Base-by-base conservation (phyloP, 2,113 vertebrate genomes). In the Pseudorectes ferrugineus region DNA sequence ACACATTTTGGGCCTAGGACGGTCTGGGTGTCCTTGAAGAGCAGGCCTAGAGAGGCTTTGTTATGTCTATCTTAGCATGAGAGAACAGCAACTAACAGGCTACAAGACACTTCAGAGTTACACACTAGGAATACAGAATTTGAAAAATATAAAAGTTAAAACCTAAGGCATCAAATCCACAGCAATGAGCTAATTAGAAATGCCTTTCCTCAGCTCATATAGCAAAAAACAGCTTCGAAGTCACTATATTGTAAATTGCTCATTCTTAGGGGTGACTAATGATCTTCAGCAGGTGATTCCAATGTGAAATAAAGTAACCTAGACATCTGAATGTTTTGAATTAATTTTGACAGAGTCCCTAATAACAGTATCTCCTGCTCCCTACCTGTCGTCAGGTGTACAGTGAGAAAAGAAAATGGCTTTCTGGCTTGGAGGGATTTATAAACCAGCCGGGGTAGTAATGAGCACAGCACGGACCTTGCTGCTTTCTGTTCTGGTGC, bases 391-490 rank as follows among this genome's bases (percentile, higher is more conserved):
- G 28, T 36, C 70, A 67, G 24, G 8, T 36, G 29, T 46, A 31
- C 12, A 21, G 62, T 31, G 51, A 26, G 42, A 31, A 23, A 78
- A 74, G 59, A 74, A 84, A 91, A 54, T 1, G 2, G 13, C n/a
- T 43, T 85, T 59, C 18, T 42, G 28, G 22, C 13, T 77, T 33
- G 25, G 35, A 42, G 25, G 24, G 31, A 63, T 73, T 81, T 59
- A 20, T 40, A 58, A 87, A 75, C 17, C 23, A 48, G 29, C 24
- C 48, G 57, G 49, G 19, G 29, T 9, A 36, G 33, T 11, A 74
- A 79, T 0, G 3, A 72, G 24, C 42, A 25, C 1, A 72, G 24
- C 42, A 25, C 1, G 3, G n/a, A 36, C 6, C 22, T 51, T 51
- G 21, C 57, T 91, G 42, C 66, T 71, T 45, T 68, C 45, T 65